Evolutionary conservation across 2,113 vertebrate species (phyloP), one percentile per base, ranked within the genome.

Genomic region (Sialia sialis): DNA sequence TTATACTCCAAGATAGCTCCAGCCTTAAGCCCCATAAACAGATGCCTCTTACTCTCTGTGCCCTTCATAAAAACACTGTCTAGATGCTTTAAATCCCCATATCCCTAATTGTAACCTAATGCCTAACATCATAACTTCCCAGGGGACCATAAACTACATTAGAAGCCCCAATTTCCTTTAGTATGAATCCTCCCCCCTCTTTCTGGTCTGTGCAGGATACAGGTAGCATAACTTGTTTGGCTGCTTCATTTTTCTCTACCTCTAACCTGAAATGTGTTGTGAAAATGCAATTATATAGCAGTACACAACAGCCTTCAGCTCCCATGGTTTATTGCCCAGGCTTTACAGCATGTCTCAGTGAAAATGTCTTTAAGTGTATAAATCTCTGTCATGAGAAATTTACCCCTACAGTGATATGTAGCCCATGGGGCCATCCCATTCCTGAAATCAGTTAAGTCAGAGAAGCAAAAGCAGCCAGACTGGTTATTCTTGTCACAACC

Each of bases 401-500:
- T 73, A 39, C 46, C 55, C 75, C 78, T 73, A 16, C 60, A 92
- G 29, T 80, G 79, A 76, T 48, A 49, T 4, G 22, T 30, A 87
- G 58, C 44, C 56, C 41, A 41, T 56, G 72, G 82, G 92, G 67
- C 74, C 74, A 73, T 58, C 62, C 62, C 41, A 23, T 85, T 83
- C 87, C 79, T 95, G 87, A 91, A 84, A 87, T 85, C 66, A 83
- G 58, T 83, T 49, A 60, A 93, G 44, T 76, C 67, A 94, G 90
- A 34, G 44, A 38, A 79, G 16, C 10, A n/a, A 88, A 95, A 96
- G 90, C 63, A 94, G 79, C 26, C 79, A 88, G 67, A 83, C 88
- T 77, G 82, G 95, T 93, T 94, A 77, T 90, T 86, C 96, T 54
- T 85, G 95, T 93, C 80, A 54, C 41, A 90, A 74, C 70, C 72